Evolutionary conservation across 2,888 invertebrate species (phyloP).

Genomic region (Ectobius pallidus): DNA sequence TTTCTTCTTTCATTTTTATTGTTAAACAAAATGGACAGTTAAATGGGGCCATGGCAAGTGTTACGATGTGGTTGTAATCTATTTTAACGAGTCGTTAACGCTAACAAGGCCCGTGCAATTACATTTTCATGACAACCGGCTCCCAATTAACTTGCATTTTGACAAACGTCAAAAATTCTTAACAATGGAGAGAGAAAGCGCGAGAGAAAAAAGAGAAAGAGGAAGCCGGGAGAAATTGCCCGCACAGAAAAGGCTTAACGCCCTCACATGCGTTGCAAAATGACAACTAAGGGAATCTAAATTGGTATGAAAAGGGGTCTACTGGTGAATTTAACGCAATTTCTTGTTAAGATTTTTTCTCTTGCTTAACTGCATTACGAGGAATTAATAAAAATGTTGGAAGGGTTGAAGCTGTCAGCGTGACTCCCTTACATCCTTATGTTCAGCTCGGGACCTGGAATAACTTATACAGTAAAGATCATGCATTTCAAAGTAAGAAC

Average conservation of each 20-base stretch:
- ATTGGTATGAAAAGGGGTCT: not conserved
- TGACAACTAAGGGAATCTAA: not conserved
- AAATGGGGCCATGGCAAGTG: not conserved
- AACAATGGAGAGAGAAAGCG: not conserved
- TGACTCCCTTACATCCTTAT: too few relatives aligned
- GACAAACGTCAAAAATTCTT: conserved; percentile 19
- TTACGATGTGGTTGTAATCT: conserved; percentile 9
- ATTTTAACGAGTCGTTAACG: conserved; percentile 23
- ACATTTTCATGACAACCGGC: conserved; percentile 19
- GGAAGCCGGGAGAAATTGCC: not conserved
- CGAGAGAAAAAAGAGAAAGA: too few relatives aligned
- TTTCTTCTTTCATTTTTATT: too few relatives aligned
- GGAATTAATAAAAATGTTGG: too few relatives aligned
- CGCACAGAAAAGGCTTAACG: not conserved
- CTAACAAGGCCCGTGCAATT: conserved; percentile 25
- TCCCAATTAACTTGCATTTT: conserved; percentile 15
- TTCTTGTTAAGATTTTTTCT: too few relatives aligned
- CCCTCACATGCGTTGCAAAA: not conserved
- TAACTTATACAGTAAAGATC: too few relatives aligned
- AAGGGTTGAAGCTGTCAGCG: too few relatives aligned
- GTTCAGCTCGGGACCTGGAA: too few relatives aligned
- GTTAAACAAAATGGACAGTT: conserved; percentile 1
- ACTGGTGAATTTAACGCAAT: not conserved
- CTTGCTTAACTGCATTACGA: too few relatives aligned
- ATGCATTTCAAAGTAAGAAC: too few relatives aligned